Evolutionary conservation across 2,888 invertebrate species (phyloP), one percentile per base, ranked within the genome.

Genomic region (Orgyia antiqua): DNA sequence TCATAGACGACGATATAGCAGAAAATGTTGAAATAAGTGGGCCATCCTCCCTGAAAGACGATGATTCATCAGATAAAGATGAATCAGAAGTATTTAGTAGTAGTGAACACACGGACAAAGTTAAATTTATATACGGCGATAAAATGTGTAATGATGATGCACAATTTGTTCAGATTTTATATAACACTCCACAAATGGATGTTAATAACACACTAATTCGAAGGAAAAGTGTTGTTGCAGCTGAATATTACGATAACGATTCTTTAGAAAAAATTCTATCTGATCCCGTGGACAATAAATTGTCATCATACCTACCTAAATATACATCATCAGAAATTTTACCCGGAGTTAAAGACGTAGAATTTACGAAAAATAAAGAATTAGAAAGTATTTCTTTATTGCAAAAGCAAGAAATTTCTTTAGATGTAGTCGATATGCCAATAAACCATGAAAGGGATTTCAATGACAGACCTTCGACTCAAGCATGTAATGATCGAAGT

Each of bases 1-100:
- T 87, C 34, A 71, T 79, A 13, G 79, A 72, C 42, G 87, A 87
- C 25, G 78, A 87, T 32, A 60, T 80, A 20, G 71, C 67, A 17
- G 82, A 79, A 58, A 71, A 82, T 41, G 63, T 74, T 33, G 61
- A 65, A 37, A 68, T 73, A 28, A 68, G 67, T 49, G 56, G 51
- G 5, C 55, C 61, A 19, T 46, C 56, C 11, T 70, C 72, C 18
- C 69, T 72, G 23, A 68, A 60, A 49, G 46, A 65, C 40, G 40
- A 34, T 29, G 24, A 13, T 24, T 32, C 39, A 18, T 53, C 50
- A 13, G 51, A 53, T n/a, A 50, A 46, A 18, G 51, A 53, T 10
- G 57, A 57, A 29, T 53, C 57, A 1, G 46, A 37, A n/a, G 33
- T 47, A 27, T 58, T 38, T 30, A 58, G 59, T 26, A 45, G 39